Percentiles rank a stretch among this genome's conserved stretches.
phyloP scores from a whole-genome alignment of 1,140 invertebrate species.

The Pectinophora gossypiella region DNA sequence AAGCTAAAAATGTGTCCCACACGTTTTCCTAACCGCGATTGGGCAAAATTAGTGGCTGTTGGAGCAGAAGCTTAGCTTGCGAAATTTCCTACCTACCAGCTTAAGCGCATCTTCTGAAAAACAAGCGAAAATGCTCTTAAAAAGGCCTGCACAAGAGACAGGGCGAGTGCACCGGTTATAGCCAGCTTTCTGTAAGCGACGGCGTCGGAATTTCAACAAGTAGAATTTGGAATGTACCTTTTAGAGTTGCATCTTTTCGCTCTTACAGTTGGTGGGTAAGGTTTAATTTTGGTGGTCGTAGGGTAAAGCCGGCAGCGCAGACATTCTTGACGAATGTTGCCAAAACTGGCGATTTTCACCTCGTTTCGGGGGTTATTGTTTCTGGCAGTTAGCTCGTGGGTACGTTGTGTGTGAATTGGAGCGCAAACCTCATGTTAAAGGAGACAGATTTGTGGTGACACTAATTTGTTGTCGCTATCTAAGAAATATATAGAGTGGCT shows the following conservation, averaged over 20 bases:
- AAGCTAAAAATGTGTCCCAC: slow-evolving; percentile 26
- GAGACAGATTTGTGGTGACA: too few species aligned
- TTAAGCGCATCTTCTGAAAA: slow-evolving; percentile 14
- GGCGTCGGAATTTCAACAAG: slow-evolving; percentile 67
- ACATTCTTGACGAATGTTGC: slow-evolving; percentile 16
- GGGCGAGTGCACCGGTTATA: slow-evolving; percentile 29
- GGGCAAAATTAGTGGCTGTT: slow-evolving; percentile 36
- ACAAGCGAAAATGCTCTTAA: slow-evolving; percentile 47
- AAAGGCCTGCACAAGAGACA: slow-evolving; percentile 22
- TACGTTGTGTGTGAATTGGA: neutral
- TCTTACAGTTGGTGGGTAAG: neutral
- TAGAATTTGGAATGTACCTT: slow-evolving; percentile 29
- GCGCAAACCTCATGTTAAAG: neutral
- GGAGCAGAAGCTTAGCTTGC: slow-evolving; percentile 33
- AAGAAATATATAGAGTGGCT: too few species aligned
- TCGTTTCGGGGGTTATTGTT: slow-evolving; percentile 9
- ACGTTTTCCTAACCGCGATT: slow-evolving; percentile 32
- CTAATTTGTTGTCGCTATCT: too few species aligned
- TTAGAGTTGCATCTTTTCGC: neutral
- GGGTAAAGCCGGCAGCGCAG: neutral
- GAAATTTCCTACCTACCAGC: slow-evolving; percentile 26
- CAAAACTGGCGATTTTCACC: slow-evolving; percentile 13
- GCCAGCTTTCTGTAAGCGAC: slow-evolving; percentile 37
- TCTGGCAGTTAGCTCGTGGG: neutral
- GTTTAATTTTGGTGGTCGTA: neutral